Conservation (phyloP, 2,888 invertebrate species). For the Onchidella celtica region DNA sequence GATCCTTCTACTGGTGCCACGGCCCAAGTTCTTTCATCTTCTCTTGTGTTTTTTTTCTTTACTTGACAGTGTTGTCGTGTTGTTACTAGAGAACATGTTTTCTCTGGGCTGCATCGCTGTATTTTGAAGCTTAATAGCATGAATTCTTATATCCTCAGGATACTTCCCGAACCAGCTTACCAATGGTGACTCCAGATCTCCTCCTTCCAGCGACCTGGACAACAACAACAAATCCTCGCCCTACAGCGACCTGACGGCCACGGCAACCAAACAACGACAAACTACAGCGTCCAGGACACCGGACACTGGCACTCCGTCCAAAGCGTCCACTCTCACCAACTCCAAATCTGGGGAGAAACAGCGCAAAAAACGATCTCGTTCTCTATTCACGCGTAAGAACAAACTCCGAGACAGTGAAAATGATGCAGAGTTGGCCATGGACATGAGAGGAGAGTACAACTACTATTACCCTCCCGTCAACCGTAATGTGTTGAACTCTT, state of each 20-base stretch:
- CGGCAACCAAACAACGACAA: conserved; percentile 11
- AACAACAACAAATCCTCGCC: no score
- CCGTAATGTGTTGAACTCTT: conserved; percentile 18
- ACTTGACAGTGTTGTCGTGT: no score
- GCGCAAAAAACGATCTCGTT: conserved; percentile 45
- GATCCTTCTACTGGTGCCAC: no score
- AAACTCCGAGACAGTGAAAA: conserved; percentile 43
- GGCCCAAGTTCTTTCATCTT: no score
- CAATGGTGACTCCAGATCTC: background rate
- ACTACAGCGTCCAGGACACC: background rate
- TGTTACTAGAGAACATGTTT: no score
- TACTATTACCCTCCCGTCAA: conserved; percentile 40
- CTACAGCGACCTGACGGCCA: background rate
- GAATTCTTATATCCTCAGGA: no score
- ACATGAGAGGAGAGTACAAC: conserved; percentile 26
- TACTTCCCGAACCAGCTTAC: background rate
- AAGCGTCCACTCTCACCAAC: background rate
- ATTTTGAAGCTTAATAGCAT: no score
- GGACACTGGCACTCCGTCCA: background rate
- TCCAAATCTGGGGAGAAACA: conserved; percentile 37
- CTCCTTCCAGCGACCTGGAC: no score
- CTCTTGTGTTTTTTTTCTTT: no score
- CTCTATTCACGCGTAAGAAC: conserved; percentile 45
- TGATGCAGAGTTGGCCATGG: conserved; percentile 11
- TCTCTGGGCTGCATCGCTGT: no score